A percentile compares a stretch with the other conserved stretches of the same genome.
Conservation (phyloP, 1,140 invertebrate species). For the Atopsyche davidsoni region DNA sequence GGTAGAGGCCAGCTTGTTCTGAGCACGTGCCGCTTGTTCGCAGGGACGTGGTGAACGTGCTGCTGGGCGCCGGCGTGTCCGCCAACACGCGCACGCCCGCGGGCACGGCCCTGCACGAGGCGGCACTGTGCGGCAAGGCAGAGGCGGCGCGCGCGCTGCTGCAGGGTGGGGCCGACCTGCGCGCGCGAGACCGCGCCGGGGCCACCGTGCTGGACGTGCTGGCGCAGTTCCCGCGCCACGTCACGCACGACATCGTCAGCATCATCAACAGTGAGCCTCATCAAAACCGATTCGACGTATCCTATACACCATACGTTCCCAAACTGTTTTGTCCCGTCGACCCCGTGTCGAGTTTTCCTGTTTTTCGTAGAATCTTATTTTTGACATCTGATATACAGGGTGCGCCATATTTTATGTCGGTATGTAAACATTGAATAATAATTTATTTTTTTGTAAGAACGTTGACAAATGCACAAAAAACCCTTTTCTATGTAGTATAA, state of each 20-base stretch:
- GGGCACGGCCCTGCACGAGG: slow-evolving; percentile 92
- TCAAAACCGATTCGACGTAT: no score
- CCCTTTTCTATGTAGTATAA: no score
- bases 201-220: slow-evolving; percentile 85
- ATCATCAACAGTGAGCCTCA: slow-evolving; percentile 76
- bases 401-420: no score
- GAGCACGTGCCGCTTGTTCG: slow-evolving; percentile 26
- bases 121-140: slow-evolving; percentile 88
- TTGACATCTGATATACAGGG: no score
- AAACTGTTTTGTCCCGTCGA: no score
- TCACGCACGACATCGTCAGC: slow-evolving; percentile 77
- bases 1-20: not conserved
- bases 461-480: no score
- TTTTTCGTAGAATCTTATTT: no score
- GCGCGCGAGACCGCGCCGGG: slow-evolving; percentile 67
- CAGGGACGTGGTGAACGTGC: slow-evolving; percentile 76
- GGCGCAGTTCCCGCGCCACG: slow-evolving; percentile 79
- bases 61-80: slow-evolving; percentile 80
- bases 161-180: slow-evolving; percentile 74
- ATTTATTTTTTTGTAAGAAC: no score
- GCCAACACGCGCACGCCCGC: slow-evolving; percentile 82
- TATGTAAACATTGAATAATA: no score
- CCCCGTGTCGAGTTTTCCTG: no score
- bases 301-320: no score
- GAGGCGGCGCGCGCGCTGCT: slow-evolving; percentile 83